Base-by-base conservation (phyloP, 2,113 vertebrate species). In the Ramphastos sulfuratus region DNA sequence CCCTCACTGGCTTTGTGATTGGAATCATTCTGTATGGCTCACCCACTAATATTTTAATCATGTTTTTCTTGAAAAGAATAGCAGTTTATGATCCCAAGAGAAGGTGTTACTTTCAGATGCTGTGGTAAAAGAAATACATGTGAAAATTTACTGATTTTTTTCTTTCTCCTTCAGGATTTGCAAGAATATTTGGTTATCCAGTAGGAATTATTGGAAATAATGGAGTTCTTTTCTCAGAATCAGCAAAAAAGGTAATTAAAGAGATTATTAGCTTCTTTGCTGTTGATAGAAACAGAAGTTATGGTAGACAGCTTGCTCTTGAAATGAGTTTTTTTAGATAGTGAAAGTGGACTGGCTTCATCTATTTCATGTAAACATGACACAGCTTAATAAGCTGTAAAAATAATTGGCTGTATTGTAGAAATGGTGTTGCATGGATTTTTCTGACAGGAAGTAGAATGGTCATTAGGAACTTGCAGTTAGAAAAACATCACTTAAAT, bases 201-300 rank as follows among this genome's bases (percentile, higher is more conserved):
- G 96, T 99, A 46, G 99, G 99, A 96, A 99, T 99, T 92, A 98
- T 99, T 96, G 99, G 99, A 91, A 99, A 99, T 97, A 99, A 99
- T 70, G 99, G 99, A 72, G 99, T 99, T 92, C 97, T 99, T 81
- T 99, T 99, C 96, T 99, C 99, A 89, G 99, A 99, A 94, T 99
- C 99, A 59, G 99, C 99, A 58, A 99, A 99, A 97, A 99, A 99
- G 98, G 99, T 98, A 98, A 96, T 97, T 97, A 82, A 79, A 12
- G 56, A 61, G 31, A 17, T 63, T 28, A 65, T 65, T 60, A 71
- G 3, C 28, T 75, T 28, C 5, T 85, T 80, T 89, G 42, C 18
- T 10, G 9, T 21, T 44, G 28, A 44, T 12, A 69, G 75, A 33
- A 82, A 33, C 10, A 48, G 54, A 69, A n/a, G 7, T 56, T 59